These are phyloP conservation scores for Lagopus leucura DNA, from an alignment of 2,113 vertebrate species.

Conservation along the genomic window DNA sequence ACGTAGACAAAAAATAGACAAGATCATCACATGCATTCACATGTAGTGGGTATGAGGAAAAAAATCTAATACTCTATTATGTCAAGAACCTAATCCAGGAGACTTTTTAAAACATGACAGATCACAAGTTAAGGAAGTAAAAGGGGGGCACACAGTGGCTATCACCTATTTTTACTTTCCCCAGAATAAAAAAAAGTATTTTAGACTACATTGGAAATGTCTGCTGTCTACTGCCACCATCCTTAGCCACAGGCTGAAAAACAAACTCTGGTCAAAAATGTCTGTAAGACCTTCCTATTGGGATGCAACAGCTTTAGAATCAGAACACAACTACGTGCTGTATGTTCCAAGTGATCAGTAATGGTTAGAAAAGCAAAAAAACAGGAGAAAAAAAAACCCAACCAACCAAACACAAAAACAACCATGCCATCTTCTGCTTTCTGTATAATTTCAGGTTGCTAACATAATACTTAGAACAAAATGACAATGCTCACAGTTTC, in stretches of 20 bases:
- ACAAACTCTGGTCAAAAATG: background rate
- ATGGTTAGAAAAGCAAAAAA: background rate
- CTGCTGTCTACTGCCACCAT: background rate
- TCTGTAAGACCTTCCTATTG: background rate
- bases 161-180: background rate
- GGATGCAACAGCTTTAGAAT: background rate
- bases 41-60: conserved; percentile 33
- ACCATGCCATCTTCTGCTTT: background rate
- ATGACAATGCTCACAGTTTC: background rate
- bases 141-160: background rate
- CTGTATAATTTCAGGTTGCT: background rate
- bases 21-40: conserved; percentile 55
- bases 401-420: background rate
- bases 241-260: background rate
- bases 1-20: conserved; percentile 28
- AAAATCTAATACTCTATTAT: background rate
- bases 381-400: background rate
- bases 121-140: background rate
- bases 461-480: background rate
- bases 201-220: background rate
- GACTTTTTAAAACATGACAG: background rate
- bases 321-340: background rate
- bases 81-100: background rate
- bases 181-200: conserved; percentile 18
- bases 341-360: background rate